Conservation (phyloP, 2,113 vertebrate species). For the Dissostichus mawsoni region DNA sequence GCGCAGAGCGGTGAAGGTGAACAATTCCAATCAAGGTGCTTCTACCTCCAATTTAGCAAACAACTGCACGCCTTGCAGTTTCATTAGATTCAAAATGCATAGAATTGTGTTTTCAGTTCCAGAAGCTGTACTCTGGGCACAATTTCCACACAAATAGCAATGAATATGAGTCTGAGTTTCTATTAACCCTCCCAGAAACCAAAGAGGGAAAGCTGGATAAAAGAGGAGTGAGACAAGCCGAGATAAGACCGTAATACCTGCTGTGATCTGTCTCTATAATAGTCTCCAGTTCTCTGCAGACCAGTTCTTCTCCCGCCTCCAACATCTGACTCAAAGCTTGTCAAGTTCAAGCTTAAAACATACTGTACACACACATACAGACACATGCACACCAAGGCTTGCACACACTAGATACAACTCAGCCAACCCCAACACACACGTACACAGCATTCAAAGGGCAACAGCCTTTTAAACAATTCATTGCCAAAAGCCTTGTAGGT, state of each 20-base stretch:
- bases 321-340: slow-evolving; percentile 58
- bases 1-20: slow-evolving; percentile 18
- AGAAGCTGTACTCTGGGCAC: slow-evolving; percentile 54
- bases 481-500: slow-evolving; percentile 40
- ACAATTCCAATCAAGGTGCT: slow-evolving; percentile 52
- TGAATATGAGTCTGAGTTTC: slow-evolving; percentile 51
- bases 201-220: slow-evolving; percentile 38
- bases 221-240: slow-evolving; percentile 32
- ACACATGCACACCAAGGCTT: background rate
- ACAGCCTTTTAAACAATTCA: slow-evolving; percentile 57
- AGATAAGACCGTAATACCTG: slow-evolving; percentile 55
- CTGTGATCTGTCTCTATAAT: slow-evolving; percentile 52
- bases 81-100: slow-evolving; percentile 43
- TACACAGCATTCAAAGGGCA: slow-evolving; percentile 40
- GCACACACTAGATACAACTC: slow-evolving; percentile 24
- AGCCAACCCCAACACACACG: slow-evolving; percentile 12
- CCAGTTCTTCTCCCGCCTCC: slow-evolving; percentile 50
- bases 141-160: slow-evolving; percentile 56
- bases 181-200: slow-evolving; percentile 56
- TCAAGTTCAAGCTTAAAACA: slow-evolving; percentile 54
- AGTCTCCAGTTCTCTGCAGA: slow-evolving; percentile 50
- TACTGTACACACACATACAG: slow-evolving; percentile 18
- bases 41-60: slow-evolving; percentile 51
- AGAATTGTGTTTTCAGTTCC: slow-evolving; percentile 28
- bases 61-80: slow-evolving; percentile 24